phyloP scores from a whole-genome alignment of 1,140 invertebrate genomes.

The Hermetia illucens region DNA sequence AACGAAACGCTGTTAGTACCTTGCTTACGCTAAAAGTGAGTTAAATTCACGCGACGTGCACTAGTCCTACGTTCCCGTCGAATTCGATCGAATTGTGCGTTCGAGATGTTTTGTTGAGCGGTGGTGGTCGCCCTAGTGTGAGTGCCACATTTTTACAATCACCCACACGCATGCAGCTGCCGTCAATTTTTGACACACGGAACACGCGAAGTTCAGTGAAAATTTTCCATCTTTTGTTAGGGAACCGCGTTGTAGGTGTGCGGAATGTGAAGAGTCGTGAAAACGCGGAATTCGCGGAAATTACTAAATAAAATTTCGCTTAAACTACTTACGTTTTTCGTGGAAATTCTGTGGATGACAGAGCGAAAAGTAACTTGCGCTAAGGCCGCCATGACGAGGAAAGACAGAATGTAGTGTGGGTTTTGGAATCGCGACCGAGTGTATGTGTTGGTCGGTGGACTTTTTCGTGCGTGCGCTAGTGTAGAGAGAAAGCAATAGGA shows the following conservation, averaged over 20 bases:
- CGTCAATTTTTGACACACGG: neutral
- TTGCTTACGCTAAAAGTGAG: no score
- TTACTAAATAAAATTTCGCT: slow-evolving; percentile 1
- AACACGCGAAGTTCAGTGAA: neutral
- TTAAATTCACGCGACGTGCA: no score
- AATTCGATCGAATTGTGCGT: no score
- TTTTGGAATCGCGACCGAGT: no score
- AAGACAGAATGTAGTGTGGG: no score
- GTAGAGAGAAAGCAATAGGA: neutral
- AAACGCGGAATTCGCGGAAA: neutral
- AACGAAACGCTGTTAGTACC: neutral
- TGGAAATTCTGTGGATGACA: neutral
- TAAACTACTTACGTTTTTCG: neutral
- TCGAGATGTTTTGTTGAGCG: no score
- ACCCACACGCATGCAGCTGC: neutral
- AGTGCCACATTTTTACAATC: neutral
- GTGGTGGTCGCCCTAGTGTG: neutral
- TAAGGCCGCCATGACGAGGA: slow-evolving; percentile 3
- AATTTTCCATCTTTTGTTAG: neutral
- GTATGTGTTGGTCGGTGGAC: neutral
- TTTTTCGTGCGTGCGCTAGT: neutral
- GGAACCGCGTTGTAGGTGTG: neutral
- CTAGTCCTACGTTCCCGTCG: no score
- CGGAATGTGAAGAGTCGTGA: neutral
- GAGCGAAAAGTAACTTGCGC: neutral